Base-by-base conservation (phyloP, 2,797 vertebrate species). In the Vultur gryphus region DNA sequence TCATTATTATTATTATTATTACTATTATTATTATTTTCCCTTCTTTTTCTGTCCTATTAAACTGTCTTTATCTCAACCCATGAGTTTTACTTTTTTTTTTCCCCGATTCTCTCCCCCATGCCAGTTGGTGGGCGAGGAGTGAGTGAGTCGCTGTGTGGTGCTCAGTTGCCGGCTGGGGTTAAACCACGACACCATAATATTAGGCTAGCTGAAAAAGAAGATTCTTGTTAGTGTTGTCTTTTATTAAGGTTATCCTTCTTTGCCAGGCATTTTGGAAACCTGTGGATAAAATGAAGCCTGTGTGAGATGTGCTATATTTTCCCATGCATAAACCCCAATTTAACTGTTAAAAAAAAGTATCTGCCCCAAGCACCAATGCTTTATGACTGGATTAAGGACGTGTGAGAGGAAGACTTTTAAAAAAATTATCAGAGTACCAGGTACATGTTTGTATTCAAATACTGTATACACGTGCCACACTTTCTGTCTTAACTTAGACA, bases 321-420 rank as follows among this genome's bases (percentile, higher is more conserved):
- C 11, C 31, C 2, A 15, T 9, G 7, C 2, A 41, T 33, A 51
- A 33, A 7, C 12, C 6, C 3, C 14, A 64, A 6, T 35, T 71
- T 39, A 69, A 55, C 2, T 11, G 5, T 11, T 39, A 54, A 26
- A 17, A 58, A 7, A 35, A 51, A 15, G 5, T 8, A 2, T 19
- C 2, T 3, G 10, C 7, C 4, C 1, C 6, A 35, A 57, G 12
- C 13, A 59, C 4, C 11, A 51, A 6, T 23, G 4, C 8, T 93
- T 73, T 48, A 61, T 25, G 49, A 76, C 54, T 17, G 35, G 19
- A 35, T 82, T 54, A 82, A 16, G 4, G 10, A 44, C 59, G 4
- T 46, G 20, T 69, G 24, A 49, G 43, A 65, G 37, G 28, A 35
- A 61, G 13, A 46, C 10, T 26, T 49, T 65, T 15, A 23, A 23